Evolutionary conservation across 2,888 invertebrate genomes (phyloP), one percentile per base, ranked within the genome.

Genomic region (Ochropleura plecta): DNA sequence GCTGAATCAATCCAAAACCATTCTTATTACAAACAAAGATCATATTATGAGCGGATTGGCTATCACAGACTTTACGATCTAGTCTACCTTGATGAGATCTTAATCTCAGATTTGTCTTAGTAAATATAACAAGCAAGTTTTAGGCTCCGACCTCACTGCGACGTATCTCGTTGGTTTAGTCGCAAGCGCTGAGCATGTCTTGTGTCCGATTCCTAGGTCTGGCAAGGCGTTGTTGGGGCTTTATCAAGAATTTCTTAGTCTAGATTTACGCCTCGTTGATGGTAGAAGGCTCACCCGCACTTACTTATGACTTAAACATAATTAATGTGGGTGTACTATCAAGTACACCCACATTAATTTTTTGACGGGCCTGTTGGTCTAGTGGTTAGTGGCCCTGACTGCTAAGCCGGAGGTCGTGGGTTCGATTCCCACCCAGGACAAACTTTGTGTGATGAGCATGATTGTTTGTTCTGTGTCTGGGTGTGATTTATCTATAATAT

Each of bases 1-100:
- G 66, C 79, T 66, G 79, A 76, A 66, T 75, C 71, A 53, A 60
- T 74, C 30, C 30, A 49, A 73, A 81, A n/a, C 42, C 10, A 63
- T 76, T 44, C 42, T 20, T 70, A 71, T 66, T 76, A 76, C 20
- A 70, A 76, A 76, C 79, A 68, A 73, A 66, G 57, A 82, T 83
- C 84, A n/a, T 70, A 71, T n/a, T n/a, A n/a, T 49, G 42, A 65
- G 30, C 60, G 59, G 46, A 79, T 72, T 64, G 82, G 60, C 69
- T 73, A 82, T 82, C 57, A 82, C 67, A 84, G 18, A 76, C 9
- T 84, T 84, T 82, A 84, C 60, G 82, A 82, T 70, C 66, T 46
- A 20, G 69, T 69, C n/a, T 53, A 70, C 57, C 70, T 82, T 72
- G 65, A 83, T 79, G 53, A 57, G 79, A 72, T 70, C 66, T 66